Evolutionary conservation across 1,140 invertebrate genomes (phyloP).

Genomic region (Eriosoma lanigerum): DNA sequence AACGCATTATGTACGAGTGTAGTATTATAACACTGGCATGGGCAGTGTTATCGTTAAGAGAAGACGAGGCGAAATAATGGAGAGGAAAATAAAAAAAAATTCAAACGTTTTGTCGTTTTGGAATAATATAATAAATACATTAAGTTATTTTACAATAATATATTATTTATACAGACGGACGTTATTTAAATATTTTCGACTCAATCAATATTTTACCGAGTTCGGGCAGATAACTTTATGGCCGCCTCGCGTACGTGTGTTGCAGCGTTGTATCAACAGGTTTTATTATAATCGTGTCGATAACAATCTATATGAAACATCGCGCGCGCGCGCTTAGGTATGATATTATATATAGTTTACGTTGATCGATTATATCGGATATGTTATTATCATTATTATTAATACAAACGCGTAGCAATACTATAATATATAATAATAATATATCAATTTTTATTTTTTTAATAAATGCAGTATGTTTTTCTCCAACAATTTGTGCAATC

Average conservation of each 20-base stretch:
- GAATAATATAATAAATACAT: too few relatives aligned
- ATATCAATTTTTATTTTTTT: constrained; percentile 10
- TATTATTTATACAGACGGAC: neutral
- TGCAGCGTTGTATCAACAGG: constrained; percentile 23
- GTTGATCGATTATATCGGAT: constrained; percentile 27
- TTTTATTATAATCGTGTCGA: constrained; percentile 29
- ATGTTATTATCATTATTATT: neutral
- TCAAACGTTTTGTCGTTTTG: constrained; percentile 15
- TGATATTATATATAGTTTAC: neutral
- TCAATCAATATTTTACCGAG: constrained; percentile 22
- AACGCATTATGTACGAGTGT: too few relatives aligned
- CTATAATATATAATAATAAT: neutral
- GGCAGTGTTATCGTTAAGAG: too few relatives aligned
- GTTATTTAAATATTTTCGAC: constrained; percentile 31
- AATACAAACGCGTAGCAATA: neutral
- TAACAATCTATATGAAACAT: constrained; percentile 20
- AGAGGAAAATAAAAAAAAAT: neutral
- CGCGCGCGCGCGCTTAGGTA: neutral
- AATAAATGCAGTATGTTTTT: neutral
- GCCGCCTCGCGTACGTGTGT: too few relatives aligned
- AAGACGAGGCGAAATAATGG: neutral
- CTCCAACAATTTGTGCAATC: neutral
- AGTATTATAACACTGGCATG: too few relatives aligned
- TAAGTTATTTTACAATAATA: too few relatives aligned
- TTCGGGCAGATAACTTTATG: neutral